Conservation (phyloP, 2,888 invertebrate genomes). For the Cheilosia urbana region DNA sequence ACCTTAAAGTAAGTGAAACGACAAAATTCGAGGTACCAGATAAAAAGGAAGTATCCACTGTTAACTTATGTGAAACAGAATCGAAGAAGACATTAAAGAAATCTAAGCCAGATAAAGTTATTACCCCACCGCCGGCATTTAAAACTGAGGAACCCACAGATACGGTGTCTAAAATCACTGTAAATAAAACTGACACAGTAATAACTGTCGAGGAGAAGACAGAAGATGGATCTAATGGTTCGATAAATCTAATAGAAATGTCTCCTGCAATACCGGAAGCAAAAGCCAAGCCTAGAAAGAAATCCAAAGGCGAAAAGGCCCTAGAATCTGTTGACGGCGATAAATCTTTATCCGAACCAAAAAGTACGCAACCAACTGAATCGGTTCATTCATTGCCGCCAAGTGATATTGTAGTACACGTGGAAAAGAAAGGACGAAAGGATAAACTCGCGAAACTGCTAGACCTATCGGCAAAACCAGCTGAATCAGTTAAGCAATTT, state of each 20-base stretch:
- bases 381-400: neutral
- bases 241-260: conserved; percentile 2
- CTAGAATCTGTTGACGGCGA: neutral
- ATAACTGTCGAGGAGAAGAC: conserved; percentile 43
- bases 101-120: conserved; percentile 26
- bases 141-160: conserved; percentile 15
- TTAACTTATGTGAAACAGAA: neutral
- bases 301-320: conserved; percentile 22
- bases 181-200: conserved; percentile 33
- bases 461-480: conserved; percentile 3
- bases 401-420: neutral
- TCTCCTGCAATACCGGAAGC: conserved; percentile 7
- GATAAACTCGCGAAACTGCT: conserved; percentile 13
- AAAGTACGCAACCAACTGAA: conserved; percentile 11
- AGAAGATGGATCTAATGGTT: neutral
- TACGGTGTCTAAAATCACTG: conserved; percentile 6
- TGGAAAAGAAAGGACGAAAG: conserved; percentile 24
- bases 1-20: neutral
- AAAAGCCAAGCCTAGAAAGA: conserved; percentile 30
- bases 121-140: neutral
- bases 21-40: neutral
- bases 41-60: neutral
- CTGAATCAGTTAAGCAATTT: neutral
- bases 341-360: conserved; percentile 12
- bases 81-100: conserved; percentile 33